Base-by-base conservation (phyloP, 92 coral and sea anemone genomes). In the Siderastrea siderea region DNA sequence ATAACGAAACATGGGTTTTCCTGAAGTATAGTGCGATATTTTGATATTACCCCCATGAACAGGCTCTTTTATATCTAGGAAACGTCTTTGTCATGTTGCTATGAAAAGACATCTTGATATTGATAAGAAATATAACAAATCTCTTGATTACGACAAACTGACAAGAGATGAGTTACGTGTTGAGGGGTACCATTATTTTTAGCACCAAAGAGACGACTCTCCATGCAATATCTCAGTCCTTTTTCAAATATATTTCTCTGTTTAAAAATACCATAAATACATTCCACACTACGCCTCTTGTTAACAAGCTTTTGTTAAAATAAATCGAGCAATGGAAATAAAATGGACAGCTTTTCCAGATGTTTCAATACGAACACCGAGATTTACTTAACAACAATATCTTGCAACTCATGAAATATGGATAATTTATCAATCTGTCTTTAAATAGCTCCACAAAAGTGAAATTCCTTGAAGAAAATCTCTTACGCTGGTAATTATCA, bases 321-420 rank as follows among this genome's bases (percentile, higher is more conserved):
- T 26, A 26, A 26, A 26, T 26, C 38, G 38, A 38, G 67, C 81
- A 46, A 2, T 77, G 81, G 59, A 77, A 58, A 14, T 11, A 49
- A 47, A 59, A 26, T 10, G 8, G 8, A 4, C 73, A 79, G 71
- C 48, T 62, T 71, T 19, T 46, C 82, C 82, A 78, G 82, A 62
- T 78, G 82, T 78, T 61, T 17, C 57, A 14, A 52, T 77, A 55
- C 68, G 38, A 76, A 45, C 19, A 45, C 26, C 44, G 51, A 76
- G 43, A 66, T 55, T 76, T 54, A 46, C 43, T 53, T 45, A 15
- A 45, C 59, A 68, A 67, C 5, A 48, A 66, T 17, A 72, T 72
- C 44, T 72, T 72, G 77, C 76, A 12, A 15, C 85, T 57, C 53
- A 81, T 68, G 73, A 68, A 81, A 81, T 81, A 81, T 81, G 73